Conservation (phyloP, 2,888 invertebrate genomes). For the Dione vanillae region DNA sequence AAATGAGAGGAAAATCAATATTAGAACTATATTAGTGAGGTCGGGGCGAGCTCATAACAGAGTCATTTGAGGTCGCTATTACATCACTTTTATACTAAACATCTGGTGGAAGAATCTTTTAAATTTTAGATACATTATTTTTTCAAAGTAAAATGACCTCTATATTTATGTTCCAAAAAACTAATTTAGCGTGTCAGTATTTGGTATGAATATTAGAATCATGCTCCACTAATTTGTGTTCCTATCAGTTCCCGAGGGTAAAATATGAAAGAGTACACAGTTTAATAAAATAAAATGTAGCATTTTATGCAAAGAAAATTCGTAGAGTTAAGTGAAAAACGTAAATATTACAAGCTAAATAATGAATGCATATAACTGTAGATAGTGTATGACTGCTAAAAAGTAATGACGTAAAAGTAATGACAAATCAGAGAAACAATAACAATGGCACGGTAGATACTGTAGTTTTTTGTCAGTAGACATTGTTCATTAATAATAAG, state of each 20-base stretch:
- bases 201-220: slow-evolving; percentile 4
- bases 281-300: slow-evolving; percentile 23
- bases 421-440: no score
- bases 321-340: slow-evolving; percentile 6
- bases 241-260: slow-evolving; percentile 29
- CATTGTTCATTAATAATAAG: no score
- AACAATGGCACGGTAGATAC: no score
- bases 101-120: slow-evolving; percentile 23
- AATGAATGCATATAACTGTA: not conserved
- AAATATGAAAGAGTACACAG: slow-evolving; percentile 18
- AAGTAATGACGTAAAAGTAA: not conserved
- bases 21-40: slow-evolving; percentile 20
- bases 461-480: no score
- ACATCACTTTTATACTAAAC: slow-evolving; percentile 24
- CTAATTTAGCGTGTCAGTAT: not conserved
- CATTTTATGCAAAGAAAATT: slow-evolving; percentile 17
- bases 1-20: not conserved
- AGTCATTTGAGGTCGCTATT: slow-evolving; percentile 27
- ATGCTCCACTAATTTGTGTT: slow-evolving; percentile 27
- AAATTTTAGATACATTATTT: slow-evolving; percentile 1
- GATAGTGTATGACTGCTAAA: not conserved
- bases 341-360: slow-evolving; percentile 7
- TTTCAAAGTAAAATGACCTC: slow-evolving; percentile 9
- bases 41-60: slow-evolving; percentile 14
- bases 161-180: not conserved